Conservation (phyloP, 2,113 vertebrate species). For the Hemibagrus wyckioides region DNA sequence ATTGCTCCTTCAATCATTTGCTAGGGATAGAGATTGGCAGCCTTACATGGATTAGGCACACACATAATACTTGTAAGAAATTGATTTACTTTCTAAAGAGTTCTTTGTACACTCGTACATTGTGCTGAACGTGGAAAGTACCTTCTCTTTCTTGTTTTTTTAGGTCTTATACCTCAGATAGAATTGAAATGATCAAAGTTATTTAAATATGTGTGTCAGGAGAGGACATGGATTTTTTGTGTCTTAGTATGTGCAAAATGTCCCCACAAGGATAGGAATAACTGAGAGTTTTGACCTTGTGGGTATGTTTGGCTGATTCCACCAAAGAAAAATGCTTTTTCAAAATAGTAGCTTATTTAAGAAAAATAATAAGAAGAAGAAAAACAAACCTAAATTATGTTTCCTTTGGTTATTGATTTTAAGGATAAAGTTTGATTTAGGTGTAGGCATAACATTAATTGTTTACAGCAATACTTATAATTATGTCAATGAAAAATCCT, state of each 20-base stretch:
- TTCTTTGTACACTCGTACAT: constrained; percentile 38
- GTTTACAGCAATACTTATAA: not conserved
- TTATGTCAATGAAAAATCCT: not conserved
- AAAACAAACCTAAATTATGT: not conserved
- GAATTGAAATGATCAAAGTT: not conserved
- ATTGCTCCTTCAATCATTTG: constrained; percentile 43
- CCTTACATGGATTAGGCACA: constrained; percentile 45
- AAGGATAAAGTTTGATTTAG: not conserved
- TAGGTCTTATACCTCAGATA: constrained; percentile 17
- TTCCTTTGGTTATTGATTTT: not conserved
- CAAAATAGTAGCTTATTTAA: not conserved
- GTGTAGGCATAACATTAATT: not conserved
- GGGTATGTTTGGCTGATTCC: not conserved
- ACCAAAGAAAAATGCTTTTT: not conserved
- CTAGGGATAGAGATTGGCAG: constrained; percentile 22
- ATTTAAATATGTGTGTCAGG: not conserved
- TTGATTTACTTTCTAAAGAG: constrained; percentile 44
- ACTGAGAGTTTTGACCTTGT: not conserved
- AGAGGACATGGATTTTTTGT: not conserved
- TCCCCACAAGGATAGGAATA: not conserved
- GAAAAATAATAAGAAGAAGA: not conserved
- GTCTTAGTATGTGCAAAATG: not conserved
- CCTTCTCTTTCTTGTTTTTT: constrained; percentile 2
- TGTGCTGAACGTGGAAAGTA: constrained; percentile 24
- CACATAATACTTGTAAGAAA: constrained; percentile 48